phyloP scores from a whole-genome alignment of 2,797 vertebrate species.

The Galagoides demidoff region DNA sequence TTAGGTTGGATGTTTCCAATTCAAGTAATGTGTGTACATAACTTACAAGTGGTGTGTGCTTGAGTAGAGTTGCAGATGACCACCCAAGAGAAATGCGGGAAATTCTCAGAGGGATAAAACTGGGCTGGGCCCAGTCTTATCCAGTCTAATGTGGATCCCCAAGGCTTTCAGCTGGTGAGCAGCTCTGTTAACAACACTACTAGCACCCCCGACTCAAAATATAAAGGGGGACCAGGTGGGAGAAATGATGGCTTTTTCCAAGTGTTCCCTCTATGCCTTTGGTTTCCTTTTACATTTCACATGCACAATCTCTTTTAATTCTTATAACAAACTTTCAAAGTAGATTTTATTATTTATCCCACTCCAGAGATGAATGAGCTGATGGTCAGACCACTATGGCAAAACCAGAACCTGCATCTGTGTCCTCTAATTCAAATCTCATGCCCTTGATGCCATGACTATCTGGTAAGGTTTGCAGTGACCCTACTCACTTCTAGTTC shows the following conservation, averaged over 20 bases:
- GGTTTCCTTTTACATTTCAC: background rate
- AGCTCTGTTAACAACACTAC: background rate
- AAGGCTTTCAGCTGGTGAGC: background rate
- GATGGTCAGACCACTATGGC: background rate
- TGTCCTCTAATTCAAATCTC: background rate
- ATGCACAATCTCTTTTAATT: background rate
- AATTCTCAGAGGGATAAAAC: background rate
- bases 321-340: background rate
- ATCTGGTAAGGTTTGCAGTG: background rate
- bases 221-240: background rate
- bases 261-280: background rate
- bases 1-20: background rate
- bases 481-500: background rate
- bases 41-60: background rate
- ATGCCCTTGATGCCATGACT: background rate
- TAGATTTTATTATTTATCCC: conserved; percentile 16
- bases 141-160: background rate
- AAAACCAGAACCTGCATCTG: background rate
- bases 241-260: background rate
- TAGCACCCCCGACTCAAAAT: background rate
- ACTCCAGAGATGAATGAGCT: background rate
- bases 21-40: background rate
- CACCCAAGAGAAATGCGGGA: background rate
- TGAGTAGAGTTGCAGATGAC: background rate
- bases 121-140: background rate